These are phyloP conservation scores for Saccostrea echinata DNA, from an alignment of 1,140 invertebrate species.

Conservation along the genomic window DNA sequence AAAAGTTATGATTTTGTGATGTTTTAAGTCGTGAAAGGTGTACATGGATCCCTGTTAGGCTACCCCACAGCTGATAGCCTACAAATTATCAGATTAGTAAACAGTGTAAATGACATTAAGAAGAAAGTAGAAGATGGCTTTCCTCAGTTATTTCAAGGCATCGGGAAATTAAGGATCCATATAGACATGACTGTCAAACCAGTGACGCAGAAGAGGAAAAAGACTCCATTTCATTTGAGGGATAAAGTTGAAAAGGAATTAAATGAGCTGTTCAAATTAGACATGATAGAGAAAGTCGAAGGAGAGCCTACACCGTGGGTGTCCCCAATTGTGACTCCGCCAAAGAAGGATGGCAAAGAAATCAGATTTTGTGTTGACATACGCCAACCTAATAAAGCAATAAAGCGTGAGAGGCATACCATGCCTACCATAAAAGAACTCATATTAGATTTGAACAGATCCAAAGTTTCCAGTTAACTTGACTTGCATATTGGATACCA, in stretches of 20 bases:
- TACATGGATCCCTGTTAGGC: conserved; percentile 35
- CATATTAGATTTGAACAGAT: conserved; percentile 61
- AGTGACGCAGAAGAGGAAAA: conserved; percentile 32
- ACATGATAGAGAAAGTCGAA: conserved; percentile 63
- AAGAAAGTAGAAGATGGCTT: background rate
- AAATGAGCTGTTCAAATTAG: conserved; percentile 53
- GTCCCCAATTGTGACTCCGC: conserved; percentile 54
- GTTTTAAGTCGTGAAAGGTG: conserved; percentile 47
- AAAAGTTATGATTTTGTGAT: background rate
- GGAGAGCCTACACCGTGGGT: conserved; percentile 56
- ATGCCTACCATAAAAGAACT: conserved; percentile 71
- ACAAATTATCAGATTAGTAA: conserved; percentile 33
- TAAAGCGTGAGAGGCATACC: conserved; percentile 62
- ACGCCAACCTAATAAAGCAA: conserved; percentile 63
- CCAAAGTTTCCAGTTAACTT: conserved; percentile 58
- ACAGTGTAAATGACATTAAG: background rate
- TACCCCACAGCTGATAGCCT: conserved; percentile 22
- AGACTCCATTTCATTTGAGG: conserved; percentile 50
- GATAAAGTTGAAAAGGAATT: conserved; percentile 61
- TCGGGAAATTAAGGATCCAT: conserved; percentile 44
- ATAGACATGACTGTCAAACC: conserved; percentile 38
- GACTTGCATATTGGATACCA: conserved; percentile 61
- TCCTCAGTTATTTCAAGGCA: conserved; percentile 40
- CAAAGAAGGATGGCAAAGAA: conserved; percentile 54
- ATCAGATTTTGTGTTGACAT: conserved; percentile 71